Conservation (phyloP, 2,113 vertebrate species). For the Cariama cristata region DNA sequence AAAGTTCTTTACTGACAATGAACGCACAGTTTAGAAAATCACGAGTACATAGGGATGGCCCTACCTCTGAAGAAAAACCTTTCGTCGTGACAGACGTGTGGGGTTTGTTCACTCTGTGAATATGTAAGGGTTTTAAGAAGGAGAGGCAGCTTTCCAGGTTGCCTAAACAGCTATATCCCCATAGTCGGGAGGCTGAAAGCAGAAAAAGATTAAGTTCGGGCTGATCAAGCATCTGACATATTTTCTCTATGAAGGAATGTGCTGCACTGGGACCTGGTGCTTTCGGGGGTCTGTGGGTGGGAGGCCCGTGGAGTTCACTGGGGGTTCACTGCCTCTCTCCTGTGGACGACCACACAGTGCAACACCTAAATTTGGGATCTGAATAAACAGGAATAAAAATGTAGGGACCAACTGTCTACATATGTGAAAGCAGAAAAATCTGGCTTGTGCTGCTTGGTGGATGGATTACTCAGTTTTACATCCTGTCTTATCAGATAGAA, state of each 20-base stretch:
- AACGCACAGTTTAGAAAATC: not conserved
- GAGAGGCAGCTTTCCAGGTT: not conserved
- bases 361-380: not conserved
- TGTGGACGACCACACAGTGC: not conserved
- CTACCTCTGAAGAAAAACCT: not conserved
- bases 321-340: not conserved
- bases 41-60: not conserved
- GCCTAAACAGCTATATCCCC: not conserved
- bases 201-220: not conserved
- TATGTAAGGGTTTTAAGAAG: not conserved
- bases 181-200: not conserved
- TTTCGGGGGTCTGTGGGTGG: not conserved
- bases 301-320: not conserved
- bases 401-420: not conserved
- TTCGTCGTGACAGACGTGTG: not conserved
- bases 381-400: not conserved
- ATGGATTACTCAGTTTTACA: slow-evolving; percentile 1
- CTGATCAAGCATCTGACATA: not conserved
- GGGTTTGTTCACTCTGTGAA: not conserved
- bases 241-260: not conserved
- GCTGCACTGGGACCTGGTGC: not conserved
- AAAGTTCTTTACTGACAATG: not conserved
- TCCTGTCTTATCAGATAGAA: slow-evolving; percentile 27
- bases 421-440: not conserved
- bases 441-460: not conserved